Base-by-base conservation (phyloP, 2,888 invertebrate genomes). In the Apamea monoglypha region DNA sequence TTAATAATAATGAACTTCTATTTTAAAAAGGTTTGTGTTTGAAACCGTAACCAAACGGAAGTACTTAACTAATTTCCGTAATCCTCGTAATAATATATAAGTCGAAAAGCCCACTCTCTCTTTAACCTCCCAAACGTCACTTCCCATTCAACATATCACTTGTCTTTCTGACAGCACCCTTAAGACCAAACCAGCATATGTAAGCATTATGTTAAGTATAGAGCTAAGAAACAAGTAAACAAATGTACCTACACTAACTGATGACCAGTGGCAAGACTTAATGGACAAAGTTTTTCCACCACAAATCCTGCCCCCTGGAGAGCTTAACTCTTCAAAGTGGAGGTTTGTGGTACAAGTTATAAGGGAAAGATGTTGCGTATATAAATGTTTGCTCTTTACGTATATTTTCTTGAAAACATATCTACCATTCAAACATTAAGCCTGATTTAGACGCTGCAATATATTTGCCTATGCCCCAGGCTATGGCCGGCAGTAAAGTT, bases 271-370 rank as follows among this genome's bases (percentile, higher is more conserved):
- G 73, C n/a, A 63, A 85, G 88, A 91, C 93, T 92, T 95, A 96
- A 96, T 95, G 94, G 94, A 91, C 91, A 92, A 96, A 95, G 94
- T 95, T 96, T 95, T 93, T 94, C 91, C 86, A 85, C 93, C 94
- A 94, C 95, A 95, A 95, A 95, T 95, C 94, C 94, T 90, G 64
- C 72, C 87, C 90, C 92, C 87, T 88, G 78, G 81, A 91, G 88
- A 91, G 87, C 80, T 76, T 88, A 88, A 87, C 84, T 88, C 90
- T 83, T 90, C 89, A 90, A 88, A 90, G 90, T 87, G 78, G 59
- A 70, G 44, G 81, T 80, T 68, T 81, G 81, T 89, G 90, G 90
- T 82, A 64, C 83, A 92, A 91, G 84, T 82, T 76, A 81, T 40
- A 61, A 78, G 73, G 21, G 1, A 75, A 16, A 50, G 18, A 12